Percentiles rank a stretch among this genome's conserved stretches.
These are phyloP conservation scores for Scatophagus argus DNA, from an alignment of 2,113 vertebrate genomes.

Conservation along the genomic window DNA sequence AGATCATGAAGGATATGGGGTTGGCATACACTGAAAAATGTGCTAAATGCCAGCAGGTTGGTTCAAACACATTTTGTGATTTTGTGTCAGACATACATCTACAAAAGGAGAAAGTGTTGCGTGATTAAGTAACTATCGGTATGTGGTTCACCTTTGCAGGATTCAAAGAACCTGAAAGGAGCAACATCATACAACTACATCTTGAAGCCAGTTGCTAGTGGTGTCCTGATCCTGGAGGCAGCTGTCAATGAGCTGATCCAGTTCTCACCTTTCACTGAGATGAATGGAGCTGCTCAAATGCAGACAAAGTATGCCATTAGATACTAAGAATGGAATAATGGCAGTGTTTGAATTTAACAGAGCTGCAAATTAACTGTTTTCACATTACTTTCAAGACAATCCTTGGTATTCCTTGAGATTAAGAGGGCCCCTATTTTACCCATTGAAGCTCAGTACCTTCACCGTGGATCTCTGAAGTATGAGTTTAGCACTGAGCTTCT, in stretches of 20 bases:
- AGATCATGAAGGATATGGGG: conserved; percentile 79
- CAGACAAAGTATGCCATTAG: conserved; percentile 81
- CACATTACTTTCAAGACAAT: conserved; percentile 77
- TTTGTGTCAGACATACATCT: background rate
- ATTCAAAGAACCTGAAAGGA: conserved; percentile 82
- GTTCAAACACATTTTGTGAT: background rate
- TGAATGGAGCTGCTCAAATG: conserved; percentile 82
- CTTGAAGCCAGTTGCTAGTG: conserved; percentile 77
- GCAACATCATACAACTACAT: conserved; percentile 80
- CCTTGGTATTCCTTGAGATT: conserved; percentile 79
- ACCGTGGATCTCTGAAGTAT: conserved; percentile 81
- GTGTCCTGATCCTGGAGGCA: conserved; percentile 81
- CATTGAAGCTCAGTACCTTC: conserved; percentile 55
- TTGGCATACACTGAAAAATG: conserved; percentile 82
- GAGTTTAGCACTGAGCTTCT: conserved; percentile 77
- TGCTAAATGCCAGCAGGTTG: conserved; percentile 76
- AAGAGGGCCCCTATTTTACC: conserved; percentile 42
- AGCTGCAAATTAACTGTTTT: conserved; percentile 4
- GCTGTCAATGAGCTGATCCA: conserved; percentile 84
- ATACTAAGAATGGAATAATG: background rate
- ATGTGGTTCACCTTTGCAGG: conserved; percentile 68
- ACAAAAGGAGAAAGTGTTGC: background rate
- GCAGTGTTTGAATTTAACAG: background rate
- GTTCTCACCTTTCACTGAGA: conserved; percentile 84
- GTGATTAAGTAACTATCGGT: conserved; percentile 3